phyloP scores from a whole-genome alignment of 92 coral and sea anemone genomes.

The Heliopora coerulea region DNA sequence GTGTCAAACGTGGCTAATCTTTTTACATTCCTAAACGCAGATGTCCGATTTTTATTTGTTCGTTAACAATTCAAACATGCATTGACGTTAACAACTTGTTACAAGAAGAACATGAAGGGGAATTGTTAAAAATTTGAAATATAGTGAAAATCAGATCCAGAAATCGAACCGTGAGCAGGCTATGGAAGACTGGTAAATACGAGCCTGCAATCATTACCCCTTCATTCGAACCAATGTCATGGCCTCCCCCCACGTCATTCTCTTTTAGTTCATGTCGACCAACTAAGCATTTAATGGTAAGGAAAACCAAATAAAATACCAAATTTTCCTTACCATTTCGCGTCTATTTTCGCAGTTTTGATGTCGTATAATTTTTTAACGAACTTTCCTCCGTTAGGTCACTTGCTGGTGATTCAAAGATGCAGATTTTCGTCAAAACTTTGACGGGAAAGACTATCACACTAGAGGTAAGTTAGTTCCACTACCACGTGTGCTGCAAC shows the following conservation, averaged over 20 bases:
- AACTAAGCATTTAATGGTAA: constrained; percentile 50
- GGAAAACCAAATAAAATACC: no score
- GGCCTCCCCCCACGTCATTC: constrained; percentile 66
- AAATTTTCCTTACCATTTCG: constrained; percentile 12
- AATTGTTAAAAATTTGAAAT: no score
- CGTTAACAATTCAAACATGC: no score
- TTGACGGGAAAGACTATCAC: constrained; percentile 99
- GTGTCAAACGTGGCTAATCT: no score
- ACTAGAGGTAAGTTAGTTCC: constrained; percentile 69
- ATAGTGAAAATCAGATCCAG: no score
- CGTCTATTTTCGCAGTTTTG: neutral
- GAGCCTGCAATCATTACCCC: constrained; percentile 40
- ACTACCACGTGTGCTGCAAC: constrained; percentile 48
- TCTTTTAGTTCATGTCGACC: constrained; percentile 93
- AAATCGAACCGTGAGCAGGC: no score
- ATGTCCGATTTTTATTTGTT: no score
- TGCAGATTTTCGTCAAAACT: constrained; percentile 99
- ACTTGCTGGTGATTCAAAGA: constrained; percentile 69
- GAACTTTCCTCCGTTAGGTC: constrained; percentile 23
- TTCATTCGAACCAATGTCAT: constrained; percentile 1
- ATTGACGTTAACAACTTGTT: no score
- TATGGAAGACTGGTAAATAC: neutral
- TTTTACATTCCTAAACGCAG: no score
- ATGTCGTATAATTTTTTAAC: constrained; percentile 6
- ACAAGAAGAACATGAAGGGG: no score